phyloP scores from a whole-genome alignment of 53 echinoderm and acorn worm species.

The Echinarachnius parma region DNA sequence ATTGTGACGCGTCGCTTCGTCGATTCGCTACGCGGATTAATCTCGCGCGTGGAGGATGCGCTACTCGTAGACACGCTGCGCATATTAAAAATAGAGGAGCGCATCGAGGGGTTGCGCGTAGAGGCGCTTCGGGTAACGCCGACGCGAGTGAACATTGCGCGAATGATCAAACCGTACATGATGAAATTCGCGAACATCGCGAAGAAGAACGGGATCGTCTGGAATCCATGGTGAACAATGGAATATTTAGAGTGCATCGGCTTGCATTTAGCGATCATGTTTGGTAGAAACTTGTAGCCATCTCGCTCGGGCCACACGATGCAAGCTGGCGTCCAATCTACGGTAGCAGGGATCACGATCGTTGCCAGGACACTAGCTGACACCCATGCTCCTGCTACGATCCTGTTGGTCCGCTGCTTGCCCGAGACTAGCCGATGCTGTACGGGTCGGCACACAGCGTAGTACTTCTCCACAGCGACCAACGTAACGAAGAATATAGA shows the following conservation, averaged over 20 bases:
- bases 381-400: conserved; percentile 49
- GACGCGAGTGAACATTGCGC: conserved; percentile 37
- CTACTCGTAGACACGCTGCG: too few species aligned
- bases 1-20: conserved; percentile 49
- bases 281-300: conserved; percentile 41
- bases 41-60: too few species aligned
- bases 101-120: conserved; percentile 2
- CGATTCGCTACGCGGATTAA: too few species aligned
- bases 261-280: conserved; percentile 31
- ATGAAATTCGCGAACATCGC: conserved; percentile 55
- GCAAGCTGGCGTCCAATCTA: conserved; percentile 41
- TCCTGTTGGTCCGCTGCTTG: conserved; percentile 48
- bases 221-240: conserved; percentile 50
- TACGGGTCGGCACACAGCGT: conserved; percentile 70
- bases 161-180: conserved; percentile 64
- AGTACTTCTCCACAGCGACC: conserved; percentile 79
- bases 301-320: conserved; percentile 63
- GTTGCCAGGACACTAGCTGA: conserved; percentile 45
- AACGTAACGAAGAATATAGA: conserved; percentile 70
- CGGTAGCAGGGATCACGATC: conserved; percentile 57
- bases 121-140: conserved; percentile 29
- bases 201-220: conserved; percentile 72
- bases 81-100: too few species aligned
- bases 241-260: conserved; percentile 7
- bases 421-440: conserved; percentile 61